Base-by-base conservation (phyloP, 2,113 vertebrate species). In the Bombycilla garrulus region DNA sequence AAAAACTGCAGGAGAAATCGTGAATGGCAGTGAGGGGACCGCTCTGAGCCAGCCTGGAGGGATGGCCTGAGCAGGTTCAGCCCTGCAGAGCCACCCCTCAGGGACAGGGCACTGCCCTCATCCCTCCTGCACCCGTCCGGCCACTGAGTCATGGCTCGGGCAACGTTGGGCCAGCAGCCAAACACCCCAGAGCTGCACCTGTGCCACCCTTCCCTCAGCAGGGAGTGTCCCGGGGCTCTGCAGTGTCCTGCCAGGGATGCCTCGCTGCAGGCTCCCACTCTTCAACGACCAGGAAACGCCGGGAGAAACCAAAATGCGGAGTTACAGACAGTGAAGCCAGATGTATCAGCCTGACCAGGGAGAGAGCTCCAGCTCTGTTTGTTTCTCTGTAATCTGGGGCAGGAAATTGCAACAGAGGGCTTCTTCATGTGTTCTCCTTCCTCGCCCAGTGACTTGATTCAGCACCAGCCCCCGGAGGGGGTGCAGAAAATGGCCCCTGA, bases 321-420 rank as follows among this genome's bases (percentile, higher is more conserved):
- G 15, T 57, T 35, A 42, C 0, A 2, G 47, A 9, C 16, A 42
- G 50, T 0, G 3, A 48, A 71, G 48, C 2, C 54, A 51, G 26
- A 50, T 5, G 8, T 3, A 12, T 25, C 18, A 2, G 17, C 5
- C 35, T 44, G 44, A 70, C 17, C 4, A 0, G 14, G 10, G n/a
- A 25, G 13, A 92, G 15, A 86, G 44, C 20, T 71, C 17, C 64
- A 21, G 70, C 15, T 81, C 48, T 47, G 50, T 23, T 77, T 87
- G 31, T 50, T 85, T 70, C 64, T 56, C 38, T 64, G 21, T 7
- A 31, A 38, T 61, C 29, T 11, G 50, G 67, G 47, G 58, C 82
- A 95, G 94, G 96, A 96, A 94, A 95, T 96, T 94, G 90, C 95
- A 96, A 90, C 71, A 96, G 53, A 70, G 5, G 4, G 16, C 40